phyloP scores from a whole-genome alignment of 2,888 invertebrate species.

The Platycheirus albimanus region DNA sequence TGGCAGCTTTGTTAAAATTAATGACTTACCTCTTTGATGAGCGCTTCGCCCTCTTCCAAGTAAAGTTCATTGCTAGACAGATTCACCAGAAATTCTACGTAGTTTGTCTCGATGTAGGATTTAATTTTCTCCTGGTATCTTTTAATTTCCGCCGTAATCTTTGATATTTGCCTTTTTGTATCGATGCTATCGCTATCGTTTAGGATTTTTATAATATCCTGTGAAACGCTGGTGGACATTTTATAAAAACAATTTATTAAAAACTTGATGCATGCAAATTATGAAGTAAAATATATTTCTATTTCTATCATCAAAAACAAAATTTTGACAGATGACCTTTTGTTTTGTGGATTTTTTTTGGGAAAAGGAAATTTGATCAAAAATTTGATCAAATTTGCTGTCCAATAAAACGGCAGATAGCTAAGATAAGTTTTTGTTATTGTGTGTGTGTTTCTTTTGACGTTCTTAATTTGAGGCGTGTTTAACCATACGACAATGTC shows the following conservation, averaged over 20 bases:
- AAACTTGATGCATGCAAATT: no score
- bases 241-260: no score
- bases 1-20: no score
- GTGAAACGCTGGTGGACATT: constrained; percentile 73
- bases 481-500: no score
- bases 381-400: no score
- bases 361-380: no score
- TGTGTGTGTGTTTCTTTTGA: no score
- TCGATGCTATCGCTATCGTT: constrained; percentile 74
- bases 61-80: constrained; percentile 79
- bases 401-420: no score
- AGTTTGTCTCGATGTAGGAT: constrained; percentile 81
- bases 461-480: no score
- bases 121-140: constrained; percentile 80
- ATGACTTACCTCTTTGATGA: constrained; percentile 79
- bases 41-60: constrained; percentile 78
- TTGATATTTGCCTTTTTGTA: constrained; percentile 78
- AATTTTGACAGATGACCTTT: constrained; percentile 40
- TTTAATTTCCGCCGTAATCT: constrained; percentile 79
- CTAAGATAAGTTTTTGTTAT: no score
- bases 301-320: constrained; percentile 28
- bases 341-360: no score
- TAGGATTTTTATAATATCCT: constrained; percentile 74
- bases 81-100: constrained; percentile 80
- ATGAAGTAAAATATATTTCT: constrained; percentile 6